Evolutionary conservation across 2,888 invertebrate genomes (phyloP), one percentile per base, ranked within the genome.

Genomic region (Dusona sp.): DNA sequence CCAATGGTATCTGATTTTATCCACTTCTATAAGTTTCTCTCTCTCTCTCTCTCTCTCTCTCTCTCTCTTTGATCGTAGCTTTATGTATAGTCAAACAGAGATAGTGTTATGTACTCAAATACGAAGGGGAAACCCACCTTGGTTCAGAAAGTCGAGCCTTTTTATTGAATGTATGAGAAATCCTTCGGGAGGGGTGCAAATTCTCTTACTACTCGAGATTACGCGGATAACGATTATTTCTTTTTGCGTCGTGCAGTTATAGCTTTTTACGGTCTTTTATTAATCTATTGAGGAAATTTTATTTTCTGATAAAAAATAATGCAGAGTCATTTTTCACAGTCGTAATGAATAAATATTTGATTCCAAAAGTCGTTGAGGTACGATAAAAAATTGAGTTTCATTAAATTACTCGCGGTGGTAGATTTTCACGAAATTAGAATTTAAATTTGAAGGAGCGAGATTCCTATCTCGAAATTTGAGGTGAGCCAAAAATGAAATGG

Each of bases 141-240:
- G 36, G 16, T 54, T 29, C 19, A 36, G 25, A 22, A 11, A 22
- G 72, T 51, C 57, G 57, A 74, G 54, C 13, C 74, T 38, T 57
- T n/a, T 38, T 33, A 51, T 72, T 33, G n/a, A 51, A 72, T 38
- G 38, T 13, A 9, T 19, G 51, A 51, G 73, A 57, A 22, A 74
- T 38, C 74, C 74, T 36, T 57, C 38, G 38, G 25, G 22, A 25
- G 13, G 16, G 8, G 16, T 16, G 57, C 74, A 36, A 74, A 74
- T 57, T 57, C 16, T 38, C n/a, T 36, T 42, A 33, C 54, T n/a
- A 22, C 22, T 57, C 54, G n/a, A 22, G 36, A 74, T 74, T 22
- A 29, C 33, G 8, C 29, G 72, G 48, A 48, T 29, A 45, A 72
- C 45, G 2, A 72, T 45, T 48, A 45, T 25, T 51, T 72, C 29